These are phyloP conservation scores for Amazonetta brasiliensis DNA, from an alignment of 2,797 vertebrate genomes.

Conservation along the genomic window DNA sequence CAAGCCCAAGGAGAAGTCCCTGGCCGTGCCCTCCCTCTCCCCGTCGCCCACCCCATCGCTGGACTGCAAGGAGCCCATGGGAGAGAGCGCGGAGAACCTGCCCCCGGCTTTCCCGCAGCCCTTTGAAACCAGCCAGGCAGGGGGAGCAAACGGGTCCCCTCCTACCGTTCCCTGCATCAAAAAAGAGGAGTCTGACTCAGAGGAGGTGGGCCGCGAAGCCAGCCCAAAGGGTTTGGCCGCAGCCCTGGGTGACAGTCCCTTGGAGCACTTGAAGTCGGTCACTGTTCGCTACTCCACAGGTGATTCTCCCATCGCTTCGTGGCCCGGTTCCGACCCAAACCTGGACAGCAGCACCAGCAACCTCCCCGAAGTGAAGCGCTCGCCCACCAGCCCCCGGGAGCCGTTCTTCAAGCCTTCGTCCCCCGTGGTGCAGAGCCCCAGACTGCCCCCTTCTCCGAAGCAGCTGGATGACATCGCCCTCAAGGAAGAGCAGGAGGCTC, in stretches of 20 bases:
- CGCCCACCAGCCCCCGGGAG: constrained; percentile 76
- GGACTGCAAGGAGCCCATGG: constrained; percentile 10
- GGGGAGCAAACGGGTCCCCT: rapidly evolving
- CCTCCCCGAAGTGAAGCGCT: constrained; percentile 79
- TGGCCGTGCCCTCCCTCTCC: not conserved
- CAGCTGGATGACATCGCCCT: not conserved
- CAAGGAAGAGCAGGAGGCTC: constrained; percentile 54
- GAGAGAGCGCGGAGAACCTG: not conserved
- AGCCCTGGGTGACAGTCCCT: not conserved
- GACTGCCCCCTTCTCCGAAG: constrained; percentile 37
- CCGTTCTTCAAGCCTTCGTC: constrained; percentile 19
- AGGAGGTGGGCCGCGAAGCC: not conserved
- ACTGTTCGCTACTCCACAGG: not conserved
- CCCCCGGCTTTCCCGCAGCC: constrained; percentile 59
- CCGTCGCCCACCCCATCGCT: not conserved
- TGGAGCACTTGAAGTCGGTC: constrained; percentile 39
- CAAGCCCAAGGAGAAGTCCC: constrained; percentile 48
- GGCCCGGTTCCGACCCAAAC: not conserved
- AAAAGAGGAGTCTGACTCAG: constrained; percentile 49
- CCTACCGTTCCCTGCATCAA: not conserved
- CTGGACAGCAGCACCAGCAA: constrained; percentile 71
- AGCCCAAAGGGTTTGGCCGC: not conserved
- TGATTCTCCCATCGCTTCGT: not conserved
- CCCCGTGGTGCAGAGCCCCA: not conserved
- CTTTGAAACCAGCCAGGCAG: not conserved